These are phyloP conservation scores for Parnassius mnemosyne DNA, from an alignment of 2,888 invertebrate species.

Conservation along the genomic window DNA sequence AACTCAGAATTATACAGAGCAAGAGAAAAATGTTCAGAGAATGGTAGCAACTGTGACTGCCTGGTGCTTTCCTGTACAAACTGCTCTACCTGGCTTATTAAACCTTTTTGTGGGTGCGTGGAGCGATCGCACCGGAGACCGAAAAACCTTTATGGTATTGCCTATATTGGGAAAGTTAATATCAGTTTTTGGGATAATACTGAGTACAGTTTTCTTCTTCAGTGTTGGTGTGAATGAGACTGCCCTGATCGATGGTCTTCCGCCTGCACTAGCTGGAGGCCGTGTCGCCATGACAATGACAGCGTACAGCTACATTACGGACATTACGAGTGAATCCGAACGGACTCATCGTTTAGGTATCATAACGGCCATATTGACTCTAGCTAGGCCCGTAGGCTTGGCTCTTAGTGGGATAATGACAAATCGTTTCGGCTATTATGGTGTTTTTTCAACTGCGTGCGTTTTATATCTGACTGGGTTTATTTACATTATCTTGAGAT, in stretches of 20 bases:
- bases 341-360: constrained; percentile 83
- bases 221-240: constrained; percentile 78
- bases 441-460: constrained; percentile 68
- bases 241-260: constrained; percentile 77
- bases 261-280: constrained; percentile 82
- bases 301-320: constrained; percentile 82
- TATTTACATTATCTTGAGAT: constrained; percentile 64
- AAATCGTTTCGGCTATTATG: constrained; percentile 70
- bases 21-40: constrained; percentile 72
- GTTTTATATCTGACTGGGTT: constrained; percentile 69
- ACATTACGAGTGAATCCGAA: constrained; percentile 80
- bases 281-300: constrained; percentile 82
- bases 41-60: constrained; percentile 80
- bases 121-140: constrained; percentile 82
- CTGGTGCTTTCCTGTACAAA: constrained; percentile 81
- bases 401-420: constrained; percentile 79
- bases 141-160: constrained; percentile 81
- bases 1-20: constrained; percentile 60
- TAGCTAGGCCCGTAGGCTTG: constrained; percentile 76
- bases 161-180: constrained; percentile 81
- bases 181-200: constrained; percentile 75
- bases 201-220: constrained; percentile 80
- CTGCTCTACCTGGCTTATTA: constrained; percentile 78
- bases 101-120: constrained; percentile 82
- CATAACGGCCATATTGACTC: constrained; percentile 76